These are phyloP conservation scores for Drosophila cardini DNA, from an alignment of 1,140 invertebrate species.

Conservation along the genomic window DNA sequence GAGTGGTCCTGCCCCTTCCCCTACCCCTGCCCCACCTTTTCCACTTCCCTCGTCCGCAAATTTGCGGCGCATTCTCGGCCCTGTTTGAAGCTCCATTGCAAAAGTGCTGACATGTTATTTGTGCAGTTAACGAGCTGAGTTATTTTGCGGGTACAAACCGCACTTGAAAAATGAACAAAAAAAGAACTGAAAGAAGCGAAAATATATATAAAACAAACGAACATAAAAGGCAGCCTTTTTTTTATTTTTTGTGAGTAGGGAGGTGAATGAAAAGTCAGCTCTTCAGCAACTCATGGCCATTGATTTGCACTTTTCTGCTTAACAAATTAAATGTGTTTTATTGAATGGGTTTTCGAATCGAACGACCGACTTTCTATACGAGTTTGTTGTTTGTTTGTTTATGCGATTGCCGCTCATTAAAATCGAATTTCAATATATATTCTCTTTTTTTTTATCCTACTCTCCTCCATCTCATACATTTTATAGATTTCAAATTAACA, in stretches of 20 bases:
- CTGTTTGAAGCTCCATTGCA: constrained; percentile 73
- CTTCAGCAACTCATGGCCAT: constrained; percentile 31
- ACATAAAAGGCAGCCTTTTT: constrained; percentile 47
- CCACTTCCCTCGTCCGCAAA: constrained; percentile 53
- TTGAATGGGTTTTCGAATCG: constrained; percentile 2
- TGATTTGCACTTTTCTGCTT: constrained; percentile 64
- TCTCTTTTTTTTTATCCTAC: too few relatives aligned
- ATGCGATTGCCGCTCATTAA: constrained; percentile 75
- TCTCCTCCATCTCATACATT: not conserved
- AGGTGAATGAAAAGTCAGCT: not conserved
- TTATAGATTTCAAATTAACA: constrained; percentile 38
- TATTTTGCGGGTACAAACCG: constrained; percentile 76
- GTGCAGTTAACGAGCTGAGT: constrained; percentile 81
- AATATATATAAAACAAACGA: constrained; percentile 33
- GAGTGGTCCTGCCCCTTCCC: not conserved
- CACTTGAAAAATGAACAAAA: constrained; percentile 69
- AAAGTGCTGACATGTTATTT: constrained; percentile 82
- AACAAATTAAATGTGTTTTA: constrained; percentile 70
- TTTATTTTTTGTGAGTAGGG: not conserved
- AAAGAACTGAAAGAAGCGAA: constrained; percentile 28
- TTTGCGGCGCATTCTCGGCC: constrained; percentile 63
- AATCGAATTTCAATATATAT: constrained; percentile 68
- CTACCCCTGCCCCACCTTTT: not conserved
- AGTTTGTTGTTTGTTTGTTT: constrained; percentile 63
- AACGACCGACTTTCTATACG: constrained; percentile 5